Evolutionary conservation across 2,888 invertebrate genomes (phyloP).

Genomic region (Dione juno): DNA sequence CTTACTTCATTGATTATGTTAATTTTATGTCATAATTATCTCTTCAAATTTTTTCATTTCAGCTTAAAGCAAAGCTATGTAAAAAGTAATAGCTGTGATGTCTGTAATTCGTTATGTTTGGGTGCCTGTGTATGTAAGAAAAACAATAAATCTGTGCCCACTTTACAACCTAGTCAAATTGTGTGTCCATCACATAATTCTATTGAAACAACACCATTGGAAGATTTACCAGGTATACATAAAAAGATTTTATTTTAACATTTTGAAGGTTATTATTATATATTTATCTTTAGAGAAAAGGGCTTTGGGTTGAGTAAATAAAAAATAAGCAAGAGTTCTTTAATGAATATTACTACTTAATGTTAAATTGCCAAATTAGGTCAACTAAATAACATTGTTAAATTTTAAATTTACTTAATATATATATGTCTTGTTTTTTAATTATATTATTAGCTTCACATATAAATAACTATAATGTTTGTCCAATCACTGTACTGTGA

Average conservation of each 20-base stretch:
- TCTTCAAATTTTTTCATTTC: not conserved
- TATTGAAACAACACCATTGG: slow-evolving; percentile 70
- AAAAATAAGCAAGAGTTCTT: too few relatives aligned
- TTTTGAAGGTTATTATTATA: not conserved
- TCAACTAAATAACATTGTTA: too few relatives aligned
- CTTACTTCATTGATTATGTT: too few relatives aligned
- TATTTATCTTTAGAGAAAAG: not conserved
- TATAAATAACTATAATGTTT: too few relatives aligned
- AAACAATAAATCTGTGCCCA: slow-evolving; percentile 13
- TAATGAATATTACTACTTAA: too few relatives aligned
- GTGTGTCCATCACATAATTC: slow-evolving; percentile 56
- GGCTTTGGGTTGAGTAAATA: too few relatives aligned
- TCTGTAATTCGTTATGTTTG: slow-evolving; percentile 56
- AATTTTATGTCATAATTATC: not conserved
- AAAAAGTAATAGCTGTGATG: slow-evolving; percentile 53
- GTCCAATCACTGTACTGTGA: too few relatives aligned
- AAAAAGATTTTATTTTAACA: not conserved
- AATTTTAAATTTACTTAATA: too few relatives aligned
- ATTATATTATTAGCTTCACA: too few relatives aligned
- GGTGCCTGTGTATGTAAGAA: slow-evolving; percentile 58
- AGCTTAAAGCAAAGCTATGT: slow-evolving; percentile 13
- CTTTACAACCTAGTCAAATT: slow-evolving; percentile 42
- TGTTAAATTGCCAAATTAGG: too few relatives aligned
- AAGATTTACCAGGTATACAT: slow-evolving; percentile 72
- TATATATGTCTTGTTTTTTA: too few relatives aligned